Evolutionary conservation across 1,140 invertebrate genomes (phyloP).

Genomic region (Drosophila saltans): DNA sequence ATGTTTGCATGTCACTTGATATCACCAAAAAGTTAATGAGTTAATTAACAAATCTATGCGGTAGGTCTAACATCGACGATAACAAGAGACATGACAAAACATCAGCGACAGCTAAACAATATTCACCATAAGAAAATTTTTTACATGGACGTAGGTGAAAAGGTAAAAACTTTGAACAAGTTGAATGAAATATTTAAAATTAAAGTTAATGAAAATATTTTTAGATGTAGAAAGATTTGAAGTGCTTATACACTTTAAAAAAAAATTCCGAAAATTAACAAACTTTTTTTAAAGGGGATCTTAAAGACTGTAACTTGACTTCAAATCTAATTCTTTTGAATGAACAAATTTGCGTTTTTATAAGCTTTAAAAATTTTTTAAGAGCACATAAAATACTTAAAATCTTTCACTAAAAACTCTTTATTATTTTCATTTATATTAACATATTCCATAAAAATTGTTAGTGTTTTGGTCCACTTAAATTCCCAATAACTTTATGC

Average conservation of each 20-base stretch:
- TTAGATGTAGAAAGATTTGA: no score
- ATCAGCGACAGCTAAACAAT: constrained; percentile 49
- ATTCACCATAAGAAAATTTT: constrained; percentile 24
- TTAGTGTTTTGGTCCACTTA: not conserved
- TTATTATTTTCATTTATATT: not conserved
- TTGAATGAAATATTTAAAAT: no score
- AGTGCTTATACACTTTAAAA: no score
- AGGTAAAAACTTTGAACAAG: no score
- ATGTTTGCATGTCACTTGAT: not conserved
- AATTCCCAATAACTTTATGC: not conserved
- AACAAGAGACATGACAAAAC: not conserved
- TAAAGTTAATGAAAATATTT: no score
- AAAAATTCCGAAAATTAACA: no score
- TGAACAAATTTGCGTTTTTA: no score
- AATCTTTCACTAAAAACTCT: not conserved
- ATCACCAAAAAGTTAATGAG: constrained; percentile 67
- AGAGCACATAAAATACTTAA: no score
- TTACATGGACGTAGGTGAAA: not conserved
- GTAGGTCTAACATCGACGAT: constrained; percentile 56
- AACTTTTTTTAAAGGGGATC: not conserved
- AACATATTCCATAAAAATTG: not conserved
- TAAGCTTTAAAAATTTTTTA: no score
- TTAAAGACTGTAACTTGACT: not conserved
- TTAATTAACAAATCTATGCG: constrained; percentile 77
- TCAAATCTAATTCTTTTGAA: no score